These are phyloP conservation scores for Brachyrhaphis roseni DNA, from an alignment of 2,797 vertebrate species.

Conservation along the genomic window DNA sequence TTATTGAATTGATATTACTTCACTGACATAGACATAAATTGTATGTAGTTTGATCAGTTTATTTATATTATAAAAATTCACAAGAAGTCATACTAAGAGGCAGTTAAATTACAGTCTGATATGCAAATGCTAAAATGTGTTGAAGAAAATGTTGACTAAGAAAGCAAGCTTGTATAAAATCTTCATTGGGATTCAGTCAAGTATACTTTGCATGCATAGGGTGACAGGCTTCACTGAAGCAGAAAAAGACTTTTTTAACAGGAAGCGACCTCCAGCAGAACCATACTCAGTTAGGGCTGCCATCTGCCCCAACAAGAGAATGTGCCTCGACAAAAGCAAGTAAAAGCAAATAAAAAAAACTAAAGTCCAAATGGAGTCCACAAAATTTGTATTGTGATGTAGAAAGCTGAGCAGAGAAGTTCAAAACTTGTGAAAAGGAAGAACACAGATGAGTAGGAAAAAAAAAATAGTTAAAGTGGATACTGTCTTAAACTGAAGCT, in stretches of 20 bases:
- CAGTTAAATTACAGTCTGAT: background rate
- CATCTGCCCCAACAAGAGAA: background rate
- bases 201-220: background rate
- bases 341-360: background rate
- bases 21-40: background rate
- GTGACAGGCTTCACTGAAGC: background rate
- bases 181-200: background rate
- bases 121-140: background rate
- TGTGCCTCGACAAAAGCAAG: background rate
- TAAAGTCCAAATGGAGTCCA: background rate
- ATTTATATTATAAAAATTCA: background rate
- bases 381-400: background rate
- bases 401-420: background rate
- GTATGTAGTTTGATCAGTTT: background rate
- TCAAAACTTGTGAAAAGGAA: background rate
- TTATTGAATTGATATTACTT: background rate
- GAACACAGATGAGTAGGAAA: background rate
- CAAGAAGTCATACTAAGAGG: background rate
- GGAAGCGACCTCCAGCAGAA: background rate
- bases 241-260: background rate
- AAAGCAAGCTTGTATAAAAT: background rate
- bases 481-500: background rate
- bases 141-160: background rate
- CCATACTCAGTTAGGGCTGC: background rate
- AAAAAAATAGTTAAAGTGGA: background rate